Evolutionary conservation across 2,888 invertebrate species (phyloP), one percentile per base, ranked within the genome.

Genomic region (Lacanobia oleracea): DNA sequence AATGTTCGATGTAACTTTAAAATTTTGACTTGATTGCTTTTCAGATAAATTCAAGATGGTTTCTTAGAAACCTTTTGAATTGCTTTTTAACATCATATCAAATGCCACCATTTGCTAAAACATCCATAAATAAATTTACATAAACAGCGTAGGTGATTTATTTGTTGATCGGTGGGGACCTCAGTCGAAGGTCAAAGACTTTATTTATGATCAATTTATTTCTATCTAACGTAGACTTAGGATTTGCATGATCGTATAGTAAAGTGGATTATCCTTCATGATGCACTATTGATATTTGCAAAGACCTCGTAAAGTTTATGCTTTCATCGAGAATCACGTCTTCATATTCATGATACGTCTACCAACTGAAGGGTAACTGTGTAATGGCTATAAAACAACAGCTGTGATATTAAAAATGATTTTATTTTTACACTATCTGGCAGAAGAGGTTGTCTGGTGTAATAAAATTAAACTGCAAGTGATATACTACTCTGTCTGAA

Each of bases 261-360:
- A 85, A 91, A 92, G 81, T 88, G 89, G 91, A 93, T 93, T 92
- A 94, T 92, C 91, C 90, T 79, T 87, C 87, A 89, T 91, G 88
- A 93, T 92, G 90, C 90, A 90, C 90, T 90, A 90, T 91, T 92
- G 91, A 92, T 92, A 91, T 91, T 91, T 89, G 87, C 84, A 88
- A 89, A 85, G 80, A 85, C 84, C 84, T 88, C 89, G 85, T 91
- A 91, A 92, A 92, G 67, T 93, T 91, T 91, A 91, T 88, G 86
- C 81, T 83, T 88, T 89, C 82, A 89, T 91, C 83, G 86, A 88
- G 88, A 88, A 88, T 86, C 87, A 84, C 82, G 86, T 87, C 85
- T 85, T 83, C 80, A 87, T 85, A 84, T 84, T 85, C 86, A 74
- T 79, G 67, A 70, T 75, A 62, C 75, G 77, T 79, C 77, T 81